Base-by-base conservation (phyloP, 2,888 invertebrate species). In the Dynastes hyllus region DNA sequence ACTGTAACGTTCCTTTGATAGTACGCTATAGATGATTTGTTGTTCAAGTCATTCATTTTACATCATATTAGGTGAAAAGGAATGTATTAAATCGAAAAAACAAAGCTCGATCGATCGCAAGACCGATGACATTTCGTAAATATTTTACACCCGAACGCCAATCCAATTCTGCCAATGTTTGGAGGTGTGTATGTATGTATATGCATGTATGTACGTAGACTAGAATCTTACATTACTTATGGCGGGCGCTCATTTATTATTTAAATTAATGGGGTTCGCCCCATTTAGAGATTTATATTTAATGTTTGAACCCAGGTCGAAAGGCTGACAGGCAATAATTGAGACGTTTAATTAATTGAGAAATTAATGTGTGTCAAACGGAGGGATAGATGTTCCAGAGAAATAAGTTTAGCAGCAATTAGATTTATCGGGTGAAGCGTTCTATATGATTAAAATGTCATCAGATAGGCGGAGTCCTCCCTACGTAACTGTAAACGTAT, bases 71-170 rank as follows among this genome's bases (percentile, higher is more conserved):
- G 55, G 55, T 6, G 16, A 8, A 58, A 22, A 16, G 22, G 22
- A n/a, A 8, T 22, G 1, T 27, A 58, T 22, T 22, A 8, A 58
- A 22, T 22, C 9, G 22, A 58, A 58, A 58, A 16, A 53, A 16
- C 13, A 53, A n/a, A 58, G 16, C 5, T 16, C 27, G 8, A 58
- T 58, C 16, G 55, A 58, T 22, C 16, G 3, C 22, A 5, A 22
- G 55, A 58, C 55, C 22, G 8, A 58, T 58, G n/a, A 22, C 22
- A 58, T 58, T 58, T 16, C n/a, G 55, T 58, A 22, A 58, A 58
- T 58, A 58, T 8, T 27, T 16, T 58, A 58, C 45, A 45, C 11
- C 6, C 16, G 4, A 22, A 2, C 8, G 16, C 16, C 22, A 22
- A 58, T 58, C 22, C 55, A 22, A 58, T 58, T 8, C 55, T 16